Conservation (phyloP, 2,113 vertebrate species). For the Phaethon lepturus region DNA sequence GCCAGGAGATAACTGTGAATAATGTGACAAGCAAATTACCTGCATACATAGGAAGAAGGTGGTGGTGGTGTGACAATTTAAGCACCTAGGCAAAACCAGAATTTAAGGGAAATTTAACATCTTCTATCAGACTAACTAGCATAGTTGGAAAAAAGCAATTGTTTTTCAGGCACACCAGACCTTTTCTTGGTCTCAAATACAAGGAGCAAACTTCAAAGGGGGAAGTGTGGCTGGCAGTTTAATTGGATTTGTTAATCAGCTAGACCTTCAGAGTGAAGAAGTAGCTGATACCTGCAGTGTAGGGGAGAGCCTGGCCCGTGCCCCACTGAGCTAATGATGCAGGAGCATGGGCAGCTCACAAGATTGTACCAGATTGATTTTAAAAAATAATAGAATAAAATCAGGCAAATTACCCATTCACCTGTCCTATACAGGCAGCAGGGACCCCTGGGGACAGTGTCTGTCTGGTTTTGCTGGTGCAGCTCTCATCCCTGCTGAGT, state of each 20-base stretch:
- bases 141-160: background rate
- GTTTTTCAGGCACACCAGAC: background rate
- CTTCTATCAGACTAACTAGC: background rate
- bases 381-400: background rate
- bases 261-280: background rate
- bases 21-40: background rate
- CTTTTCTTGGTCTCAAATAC: background rate
- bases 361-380: background rate
- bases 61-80: background rate
- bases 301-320: background rate
- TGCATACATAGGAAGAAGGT: background rate
- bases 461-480: background rate
- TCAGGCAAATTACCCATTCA: background rate
- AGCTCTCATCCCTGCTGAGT: background rate
- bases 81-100: background rate
- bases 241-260: slow-evolving; percentile 48
- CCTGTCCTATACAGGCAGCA: background rate
- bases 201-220: slow-evolving; percentile 30
- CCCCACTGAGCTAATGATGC: background rate
- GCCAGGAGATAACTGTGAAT: background rate
- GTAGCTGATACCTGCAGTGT: background rate
- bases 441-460: rapidly evolving
- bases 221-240: background rate
- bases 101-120: background rate
- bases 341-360: background rate